Evolutionary conservation across 2,797 vertebrate genomes (phyloP).

Genomic region (Iguana delicatissima): DNA sequence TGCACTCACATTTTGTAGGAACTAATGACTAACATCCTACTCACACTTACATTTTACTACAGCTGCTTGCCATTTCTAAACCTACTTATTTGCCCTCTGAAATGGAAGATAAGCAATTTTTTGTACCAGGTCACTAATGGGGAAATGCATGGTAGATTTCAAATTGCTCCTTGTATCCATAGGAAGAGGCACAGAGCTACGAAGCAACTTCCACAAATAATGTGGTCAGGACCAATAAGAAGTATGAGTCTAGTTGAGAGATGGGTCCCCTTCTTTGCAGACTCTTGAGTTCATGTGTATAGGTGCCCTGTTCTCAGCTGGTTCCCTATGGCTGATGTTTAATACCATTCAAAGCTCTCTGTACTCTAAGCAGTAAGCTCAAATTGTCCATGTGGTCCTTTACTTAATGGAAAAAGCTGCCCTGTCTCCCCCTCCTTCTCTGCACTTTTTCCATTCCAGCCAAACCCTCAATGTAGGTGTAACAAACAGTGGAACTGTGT

Average conservation of each 20-base stretch:
- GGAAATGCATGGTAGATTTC: not conserved
- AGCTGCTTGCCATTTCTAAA: not conserved
- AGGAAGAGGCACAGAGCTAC: not conserved
- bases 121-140: not conserved
- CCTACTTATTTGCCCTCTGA: not conserved
- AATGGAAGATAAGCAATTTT: not conserved
- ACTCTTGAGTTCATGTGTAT: not conserved
- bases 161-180: not conserved
- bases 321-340: not conserved
- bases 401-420: not conserved
- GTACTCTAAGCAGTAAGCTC: too few relatives aligned
- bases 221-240: not conserved
- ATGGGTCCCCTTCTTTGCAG: not conserved
- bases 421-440: not conserved
- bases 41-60: not conserved
- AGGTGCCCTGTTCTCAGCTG: not conserved
- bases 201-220: not conserved
- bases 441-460: not conserved
- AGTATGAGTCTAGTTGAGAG: too few relatives aligned
- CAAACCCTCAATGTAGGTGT: not conserved
- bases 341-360: not conserved
- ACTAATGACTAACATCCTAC: not conserved
- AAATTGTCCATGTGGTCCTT: not conserved
- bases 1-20: constrained; percentile 56
- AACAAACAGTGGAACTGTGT: not conserved